These are phyloP conservation scores for Peromyscus californicus DNA, from an alignment of 2,113 vertebrate genomes.

Conservation along the genomic window DNA sequence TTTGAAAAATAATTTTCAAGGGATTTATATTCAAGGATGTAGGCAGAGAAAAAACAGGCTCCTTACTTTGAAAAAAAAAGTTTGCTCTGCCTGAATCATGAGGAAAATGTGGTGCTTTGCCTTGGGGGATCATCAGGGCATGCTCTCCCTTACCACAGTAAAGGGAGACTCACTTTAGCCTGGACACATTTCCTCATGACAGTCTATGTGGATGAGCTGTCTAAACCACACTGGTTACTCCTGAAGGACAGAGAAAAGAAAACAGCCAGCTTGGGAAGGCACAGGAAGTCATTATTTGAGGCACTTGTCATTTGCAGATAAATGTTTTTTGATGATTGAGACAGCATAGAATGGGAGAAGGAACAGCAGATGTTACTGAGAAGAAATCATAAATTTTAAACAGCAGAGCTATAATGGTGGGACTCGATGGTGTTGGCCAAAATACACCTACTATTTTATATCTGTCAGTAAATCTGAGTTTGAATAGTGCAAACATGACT, in stretches of 20 bases:
- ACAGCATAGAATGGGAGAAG: constrained; percentile 16
- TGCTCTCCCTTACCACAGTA: background rate
- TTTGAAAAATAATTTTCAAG: constrained; percentile 74
- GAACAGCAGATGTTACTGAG: constrained; percentile 11
- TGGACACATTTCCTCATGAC: background rate
- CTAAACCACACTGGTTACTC: background rate
- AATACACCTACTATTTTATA: background rate
- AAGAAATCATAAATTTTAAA: constrained; percentile 6
- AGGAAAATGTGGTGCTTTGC: background rate
- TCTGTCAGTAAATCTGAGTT: background rate
- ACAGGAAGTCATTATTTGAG: constrained; percentile 16
- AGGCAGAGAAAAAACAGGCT: constrained; percentile 3
- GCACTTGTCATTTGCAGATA: background rate
- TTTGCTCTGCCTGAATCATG: background rate
- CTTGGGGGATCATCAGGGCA: background rate
- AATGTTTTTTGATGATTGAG: background rate
- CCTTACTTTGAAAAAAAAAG: constrained; percentile 5
- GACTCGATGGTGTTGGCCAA: background rate
- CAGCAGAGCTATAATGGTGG: background rate
- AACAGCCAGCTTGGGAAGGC: background rate
- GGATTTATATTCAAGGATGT: constrained; percentile 56
- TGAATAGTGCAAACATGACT: background rate
- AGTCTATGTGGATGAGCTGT: background rate
- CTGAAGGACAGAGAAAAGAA: background rate
- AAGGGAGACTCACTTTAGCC: background rate